Conservation (phyloP, 2,797 vertebrate species). For the Sebastes diaconus region DNA sequence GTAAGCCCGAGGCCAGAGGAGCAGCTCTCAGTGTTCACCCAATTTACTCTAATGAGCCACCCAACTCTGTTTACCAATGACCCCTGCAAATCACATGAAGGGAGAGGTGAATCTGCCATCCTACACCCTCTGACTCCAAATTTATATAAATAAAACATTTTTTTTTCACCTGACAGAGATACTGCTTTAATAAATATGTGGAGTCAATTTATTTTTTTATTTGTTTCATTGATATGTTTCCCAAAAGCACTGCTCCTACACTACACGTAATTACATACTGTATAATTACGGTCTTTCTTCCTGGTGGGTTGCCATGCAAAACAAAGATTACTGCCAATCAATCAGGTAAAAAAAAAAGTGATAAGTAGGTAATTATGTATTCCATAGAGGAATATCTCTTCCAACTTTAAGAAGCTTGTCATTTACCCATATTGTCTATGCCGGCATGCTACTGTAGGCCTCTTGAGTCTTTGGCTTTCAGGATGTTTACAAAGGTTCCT, state of each 20-base stretch:
- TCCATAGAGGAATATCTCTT: not conserved
- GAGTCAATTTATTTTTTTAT: not conserved
- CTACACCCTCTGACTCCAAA: not conserved
- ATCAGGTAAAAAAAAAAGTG: not conserved
- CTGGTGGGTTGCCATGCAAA: not conserved
- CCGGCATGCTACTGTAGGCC: not conserved
- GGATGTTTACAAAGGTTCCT: constrained; percentile 11
- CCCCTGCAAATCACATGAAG: constrained; percentile 6
- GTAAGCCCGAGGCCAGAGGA: constrained; percentile 13
- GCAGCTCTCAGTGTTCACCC: constrained; percentile 7
- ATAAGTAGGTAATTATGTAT: not conserved
- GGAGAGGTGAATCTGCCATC: not conserved
- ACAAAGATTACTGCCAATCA: not conserved
- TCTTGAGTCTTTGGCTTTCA: not conserved
- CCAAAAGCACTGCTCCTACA: not conserved
- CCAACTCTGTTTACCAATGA: constrained; percentile 15
- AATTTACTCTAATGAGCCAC: constrained; percentile 27
- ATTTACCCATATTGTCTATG: not conserved
- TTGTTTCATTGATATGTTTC: not conserved
- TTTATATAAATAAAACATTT: not conserved
- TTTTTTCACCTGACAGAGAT: not conserved
- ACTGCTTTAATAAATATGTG: not conserved
- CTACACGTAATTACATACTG: not conserved
- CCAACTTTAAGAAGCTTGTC: not conserved
- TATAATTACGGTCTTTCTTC: not conserved